Base-by-base conservation (phyloP, 2,113 vertebrate species). In the Nerophis lumbriciformis region DNA sequence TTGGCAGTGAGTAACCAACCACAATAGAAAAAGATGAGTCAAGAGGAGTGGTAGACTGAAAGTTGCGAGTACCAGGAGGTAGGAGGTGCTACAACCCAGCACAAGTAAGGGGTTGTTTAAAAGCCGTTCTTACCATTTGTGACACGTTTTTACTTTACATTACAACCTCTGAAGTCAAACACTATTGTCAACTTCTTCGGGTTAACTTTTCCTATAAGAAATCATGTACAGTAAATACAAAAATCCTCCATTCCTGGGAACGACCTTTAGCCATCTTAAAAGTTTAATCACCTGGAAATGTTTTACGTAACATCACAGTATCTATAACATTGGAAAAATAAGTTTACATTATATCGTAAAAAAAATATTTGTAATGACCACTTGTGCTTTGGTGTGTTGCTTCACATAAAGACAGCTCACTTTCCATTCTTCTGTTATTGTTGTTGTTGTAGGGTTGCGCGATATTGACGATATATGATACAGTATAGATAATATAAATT, bases 21-120 rank as follows among this genome's bases (percentile, higher is more conserved):
- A 56, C 65, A 35, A 65, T 6, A 53, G 54, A 70, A 56, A 50
- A 36, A 36, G 45, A 65, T 81, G 76, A 76, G 59, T 80, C 79
- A 80, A 50, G 51, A 60, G 45, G 42, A 45, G 42, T 45, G 42
- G 61, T 72, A 61, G 67, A 62, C 64, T 1, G 15, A 53, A 53
- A 73, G 61, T 51, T 67, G 63, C 56, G 66, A 62, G 53, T 63
- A 51, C 19, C 39, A 48, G 59, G 35, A 68, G 61, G 54, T 48
- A 61, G 50, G 66, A 68, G 16, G 37, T 48, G 58, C 64, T 53
- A 47, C 42, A 76, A 61, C 49, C 58, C 68, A 66, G 12, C 37
- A 61, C 35, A 6, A 62, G 49, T 55, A 39, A 39, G 54, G 54
- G 6, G 35, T 16, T 16, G 19, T 56, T 39, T 16, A 5, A 57